Evolutionary conservation across 2,797 vertebrate species (phyloP).

Genomic region (Argentina silus): DNA sequence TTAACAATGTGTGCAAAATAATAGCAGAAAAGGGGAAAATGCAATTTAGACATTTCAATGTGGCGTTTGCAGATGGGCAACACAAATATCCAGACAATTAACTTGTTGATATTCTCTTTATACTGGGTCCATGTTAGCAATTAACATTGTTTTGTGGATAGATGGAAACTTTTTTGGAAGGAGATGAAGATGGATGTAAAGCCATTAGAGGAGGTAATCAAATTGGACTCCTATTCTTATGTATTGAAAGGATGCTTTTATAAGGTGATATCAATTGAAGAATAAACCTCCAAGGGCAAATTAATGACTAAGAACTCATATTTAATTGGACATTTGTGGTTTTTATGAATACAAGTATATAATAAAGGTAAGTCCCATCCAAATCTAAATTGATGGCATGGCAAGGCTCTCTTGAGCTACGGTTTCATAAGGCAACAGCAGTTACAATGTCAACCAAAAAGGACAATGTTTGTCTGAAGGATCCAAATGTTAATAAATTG

Average conservation of each 20-base stretch:
- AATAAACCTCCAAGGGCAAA: constrained; percentile 82
- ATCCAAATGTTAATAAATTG: constrained; percentile 63
- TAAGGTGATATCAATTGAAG: constrained; percentile 80
- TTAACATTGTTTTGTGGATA: constrained; percentile 82
- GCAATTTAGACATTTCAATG: constrained; percentile 82
- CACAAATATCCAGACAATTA: constrained; percentile 85
- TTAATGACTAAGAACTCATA: constrained; percentile 78
- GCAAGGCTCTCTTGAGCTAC: constrained; percentile 74
- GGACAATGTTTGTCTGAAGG: constrained; percentile 59
- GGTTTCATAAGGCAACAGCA: constrained; percentile 65
- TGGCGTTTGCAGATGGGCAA: constrained; percentile 82
- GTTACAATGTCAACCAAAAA: constrained; percentile 67
- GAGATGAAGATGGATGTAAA: constrained; percentile 78
- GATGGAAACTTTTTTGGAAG: constrained; percentile 83
- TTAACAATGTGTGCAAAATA: constrained; percentile 82
- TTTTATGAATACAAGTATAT: constrained; percentile 75
- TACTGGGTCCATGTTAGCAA: constrained; percentile 75
- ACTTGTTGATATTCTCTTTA: constrained; percentile 84
- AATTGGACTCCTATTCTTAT: constrained; percentile 79
- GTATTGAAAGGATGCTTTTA: constrained; percentile 82
- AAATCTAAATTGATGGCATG: constrained; percentile 69
- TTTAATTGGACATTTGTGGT: constrained; percentile 80
- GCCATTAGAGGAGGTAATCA: constrained; percentile 81
- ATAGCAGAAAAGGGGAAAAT: constrained; percentile 79
- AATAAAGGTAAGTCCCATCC: constrained; percentile 61